Conservation (phyloP, 2,113 vertebrate species). For the Solea senegalensis region DNA sequence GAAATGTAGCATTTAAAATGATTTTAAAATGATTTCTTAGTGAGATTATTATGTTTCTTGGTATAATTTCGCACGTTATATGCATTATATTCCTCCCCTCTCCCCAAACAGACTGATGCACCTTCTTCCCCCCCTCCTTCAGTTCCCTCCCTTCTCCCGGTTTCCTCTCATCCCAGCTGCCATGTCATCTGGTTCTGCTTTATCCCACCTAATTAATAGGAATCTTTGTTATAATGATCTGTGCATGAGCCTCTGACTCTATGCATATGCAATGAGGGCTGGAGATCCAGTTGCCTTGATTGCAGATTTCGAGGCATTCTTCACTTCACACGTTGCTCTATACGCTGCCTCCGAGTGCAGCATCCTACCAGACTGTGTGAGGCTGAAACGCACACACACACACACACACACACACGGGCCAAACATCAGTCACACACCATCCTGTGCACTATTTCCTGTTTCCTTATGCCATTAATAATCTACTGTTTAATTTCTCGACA, state of each 20-base stretch:
- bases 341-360: conserved; percentile 45
- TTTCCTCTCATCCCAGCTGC: conserved; percentile 72
- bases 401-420: conserved; percentile 71
- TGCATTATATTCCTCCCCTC: conserved; percentile 18
- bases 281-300: conserved; percentile 72
- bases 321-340: conserved; percentile 47
- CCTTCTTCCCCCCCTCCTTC: conserved; percentile 49
- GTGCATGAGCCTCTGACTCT: conserved; percentile 76
- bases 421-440: conserved; percentile 87
- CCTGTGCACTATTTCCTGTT: conserved; percentile 36
- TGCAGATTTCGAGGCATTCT: conserved; percentile 64
- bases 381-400: conserved; percentile 67
- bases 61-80: not conserved
- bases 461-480: conserved; percentile 41
- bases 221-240: conserved; percentile 85
- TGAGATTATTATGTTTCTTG: too few species aligned
- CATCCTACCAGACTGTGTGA: conserved; percentile 74
- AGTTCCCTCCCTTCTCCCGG: conserved; percentile 59
- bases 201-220: conserved; percentile 84
- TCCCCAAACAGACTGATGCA: conserved; percentile 54
- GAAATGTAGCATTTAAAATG: conserved; percentile 4
- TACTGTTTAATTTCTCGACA: conserved; percentile 46
- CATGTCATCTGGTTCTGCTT: conserved; percentile 80
- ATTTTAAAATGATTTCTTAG: not conserved
- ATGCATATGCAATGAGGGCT: conserved; percentile 81